Evolutionary conservation across 2,888 invertebrate genomes (phyloP), one percentile per base, ranked within the genome.

Genomic region (Coenonympha glycerion): DNA sequence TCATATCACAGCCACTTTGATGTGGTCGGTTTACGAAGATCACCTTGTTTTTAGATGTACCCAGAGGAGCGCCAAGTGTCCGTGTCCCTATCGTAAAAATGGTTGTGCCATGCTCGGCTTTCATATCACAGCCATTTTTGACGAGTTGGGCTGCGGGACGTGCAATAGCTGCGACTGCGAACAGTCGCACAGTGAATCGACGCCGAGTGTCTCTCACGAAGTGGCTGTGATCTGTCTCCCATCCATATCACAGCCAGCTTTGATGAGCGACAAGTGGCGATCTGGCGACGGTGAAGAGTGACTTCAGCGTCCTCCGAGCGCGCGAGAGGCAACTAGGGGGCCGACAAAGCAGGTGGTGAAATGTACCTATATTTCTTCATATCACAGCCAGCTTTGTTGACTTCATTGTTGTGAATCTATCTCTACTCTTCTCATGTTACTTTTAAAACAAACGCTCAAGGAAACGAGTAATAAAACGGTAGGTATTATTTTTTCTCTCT

Each of bases 1-100:
- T 91, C 95, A 94, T 95, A 96, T 96, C 96, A 96, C 96, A 96
- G 96, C 96, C 95, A 95, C 94, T 96, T 96, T 96, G 95, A 95
- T 94, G 93, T 93, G 92, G 92, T 93, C 89, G 91, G 91, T 90
- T 87, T 87, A 79, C 75, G 75, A 84, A 58, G 62, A 63, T 56
- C 54, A 18, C 47, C 39, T 39, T 31, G 15, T 47, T 11, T 48
- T 16, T 15, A 16, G 28, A 47, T 36, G 24, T 36, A 22, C 41
- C 26, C 19, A n/a, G 45, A 30, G 9, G 33, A 36, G 21, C 28
- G 11, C 31, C 22, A 9, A 41, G 28, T 22, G 57, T 73, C 76
- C 73, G 68, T 73, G 79, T 76, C 77, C 89, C 88, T 85, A 88
- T 91, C 91, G 93, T 93, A 91, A 92, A 93, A 92, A 90, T 92